Conservation (phyloP, 2,888 invertebrate species). For the Dicranocentrus wangi region DNA sequence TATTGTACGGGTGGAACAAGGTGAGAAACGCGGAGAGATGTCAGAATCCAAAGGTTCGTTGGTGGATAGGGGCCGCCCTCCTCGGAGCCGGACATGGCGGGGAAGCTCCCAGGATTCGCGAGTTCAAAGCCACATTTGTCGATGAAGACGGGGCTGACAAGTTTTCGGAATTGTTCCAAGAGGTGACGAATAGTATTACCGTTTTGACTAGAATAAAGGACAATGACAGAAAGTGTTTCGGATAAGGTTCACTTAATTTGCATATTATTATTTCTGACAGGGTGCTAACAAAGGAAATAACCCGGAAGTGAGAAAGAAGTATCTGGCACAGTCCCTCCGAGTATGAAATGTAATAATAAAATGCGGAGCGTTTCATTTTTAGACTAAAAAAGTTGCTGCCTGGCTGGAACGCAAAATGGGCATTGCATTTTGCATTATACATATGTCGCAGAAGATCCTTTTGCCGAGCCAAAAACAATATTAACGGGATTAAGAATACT, state of each 20-base stretch:
- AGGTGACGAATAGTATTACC: constrained; percentile 29
- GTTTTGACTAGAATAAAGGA: not conserved
- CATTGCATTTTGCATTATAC: too few relatives aligned
- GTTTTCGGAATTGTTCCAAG: constrained; percentile 63
- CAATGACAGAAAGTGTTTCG: not conserved
- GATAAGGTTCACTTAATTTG: too few relatives aligned
- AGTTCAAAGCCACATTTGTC: constrained; percentile 59
- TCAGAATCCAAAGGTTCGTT: constrained; percentile 44
- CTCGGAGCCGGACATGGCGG: constrained; percentile 41
- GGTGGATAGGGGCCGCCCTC: constrained; percentile 65
- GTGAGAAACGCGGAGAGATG: constrained; percentile 49
- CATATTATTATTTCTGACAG: constrained; percentile 20
- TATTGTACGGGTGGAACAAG: constrained; percentile 57
- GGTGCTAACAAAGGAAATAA: constrained; percentile 56
- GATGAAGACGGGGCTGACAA: constrained; percentile 56
- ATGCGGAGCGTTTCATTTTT: too few relatives aligned
- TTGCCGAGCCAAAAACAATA: not conserved
- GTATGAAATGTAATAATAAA: too few relatives aligned
- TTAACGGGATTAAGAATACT: constrained; percentile 5
- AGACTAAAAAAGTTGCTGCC: too few relatives aligned
- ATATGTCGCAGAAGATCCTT: too few relatives aligned
- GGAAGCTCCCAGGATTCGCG: constrained; percentile 59
- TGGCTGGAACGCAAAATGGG: too few relatives aligned
- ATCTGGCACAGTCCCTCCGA: constrained; percentile 48
- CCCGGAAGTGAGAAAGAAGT: constrained; percentile 55